Evolutionary conservation across 2,113 vertebrate species (phyloP).

Genomic region (Eolophus roseicapilla): DNA sequence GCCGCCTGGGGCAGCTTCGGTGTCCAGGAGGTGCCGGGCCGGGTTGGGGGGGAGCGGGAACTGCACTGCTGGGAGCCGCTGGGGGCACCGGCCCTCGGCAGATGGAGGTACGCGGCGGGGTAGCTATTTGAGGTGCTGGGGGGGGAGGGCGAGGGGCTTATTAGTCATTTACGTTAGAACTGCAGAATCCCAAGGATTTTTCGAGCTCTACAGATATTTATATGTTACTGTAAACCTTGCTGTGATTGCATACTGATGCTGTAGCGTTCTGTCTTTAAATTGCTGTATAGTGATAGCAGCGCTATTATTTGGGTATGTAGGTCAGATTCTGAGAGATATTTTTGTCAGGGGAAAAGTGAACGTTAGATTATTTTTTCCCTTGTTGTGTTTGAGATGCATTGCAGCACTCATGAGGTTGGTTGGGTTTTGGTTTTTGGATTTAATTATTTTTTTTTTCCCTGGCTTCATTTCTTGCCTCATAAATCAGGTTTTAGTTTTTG

Average conservation of each 20-base stretch:
- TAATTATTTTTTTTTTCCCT: not conserved
- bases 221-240: not conserved
- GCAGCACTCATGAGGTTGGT: not conserved
- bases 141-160: not conserved
- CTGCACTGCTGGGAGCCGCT: not conserved
- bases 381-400: not conserved
- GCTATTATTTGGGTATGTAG: not conserved
- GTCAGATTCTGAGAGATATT: not conserved
- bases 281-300: not conserved
- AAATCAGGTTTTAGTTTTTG: conserved; percentile 6
- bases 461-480: not conserved
- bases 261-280: not conserved
- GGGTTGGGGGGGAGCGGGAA: too few relatives aligned
- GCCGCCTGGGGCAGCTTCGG: not conserved
- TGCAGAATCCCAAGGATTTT: not conserved
- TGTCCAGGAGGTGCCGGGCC: not conserved
- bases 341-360: not conserved
- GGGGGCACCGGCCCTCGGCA: not conserved
- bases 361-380: not conserved
- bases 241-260: not conserved
- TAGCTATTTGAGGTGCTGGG: not conserved
- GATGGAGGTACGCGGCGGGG: not conserved
- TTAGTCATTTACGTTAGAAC: not conserved
- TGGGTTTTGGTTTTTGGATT: not conserved
- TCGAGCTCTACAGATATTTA: not conserved